Percentiles rank a stretch among this genome's conserved stretches.
These are phyloP conservation scores for Hippopotamus amphibius DNA, from an alignment of 2,113 vertebrate species.

Conservation along the genomic window DNA sequence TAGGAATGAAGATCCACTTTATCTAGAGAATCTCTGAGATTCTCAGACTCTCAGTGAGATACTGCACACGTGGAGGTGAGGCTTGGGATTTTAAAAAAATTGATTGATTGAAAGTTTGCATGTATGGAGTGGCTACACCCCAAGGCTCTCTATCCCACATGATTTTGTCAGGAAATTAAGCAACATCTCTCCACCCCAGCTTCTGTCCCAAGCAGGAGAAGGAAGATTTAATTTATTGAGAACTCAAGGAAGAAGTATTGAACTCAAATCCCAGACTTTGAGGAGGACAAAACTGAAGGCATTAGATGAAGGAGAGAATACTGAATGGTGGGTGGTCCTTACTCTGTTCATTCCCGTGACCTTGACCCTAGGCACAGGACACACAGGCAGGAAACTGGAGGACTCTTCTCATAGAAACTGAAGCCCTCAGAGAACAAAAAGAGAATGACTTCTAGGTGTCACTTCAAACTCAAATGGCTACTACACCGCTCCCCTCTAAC, in stretches of 20 bases:
- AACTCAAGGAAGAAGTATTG: background rate
- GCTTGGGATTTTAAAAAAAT: background rate
- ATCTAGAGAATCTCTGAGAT: background rate
- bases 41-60: background rate
- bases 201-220: background rate
- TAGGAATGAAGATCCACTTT: background rate
- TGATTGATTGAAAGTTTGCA: background rate
- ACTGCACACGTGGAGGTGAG: background rate
- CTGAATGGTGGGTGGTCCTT: background rate
- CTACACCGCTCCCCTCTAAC: background rate
- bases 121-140: background rate
- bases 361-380: background rate
- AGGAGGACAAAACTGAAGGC: background rate
- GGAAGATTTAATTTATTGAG: slow-evolving; percentile 20
- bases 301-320: background rate
- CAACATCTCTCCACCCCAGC: background rate
- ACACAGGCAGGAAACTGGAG: background rate
- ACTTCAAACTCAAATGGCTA: background rate
- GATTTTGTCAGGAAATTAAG: background rate
- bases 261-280: background rate
- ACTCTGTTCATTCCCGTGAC: background rate
- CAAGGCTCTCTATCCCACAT: background rate
- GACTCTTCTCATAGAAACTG: background rate
- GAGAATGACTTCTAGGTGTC: background rate
- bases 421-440: background rate